A percentile compares a stretch with the other conserved stretches of the same genome.
Evolutionary conservation across 2,113 vertebrate species (phyloP).

Genomic region (Porphyrio hochstetteri): DNA sequence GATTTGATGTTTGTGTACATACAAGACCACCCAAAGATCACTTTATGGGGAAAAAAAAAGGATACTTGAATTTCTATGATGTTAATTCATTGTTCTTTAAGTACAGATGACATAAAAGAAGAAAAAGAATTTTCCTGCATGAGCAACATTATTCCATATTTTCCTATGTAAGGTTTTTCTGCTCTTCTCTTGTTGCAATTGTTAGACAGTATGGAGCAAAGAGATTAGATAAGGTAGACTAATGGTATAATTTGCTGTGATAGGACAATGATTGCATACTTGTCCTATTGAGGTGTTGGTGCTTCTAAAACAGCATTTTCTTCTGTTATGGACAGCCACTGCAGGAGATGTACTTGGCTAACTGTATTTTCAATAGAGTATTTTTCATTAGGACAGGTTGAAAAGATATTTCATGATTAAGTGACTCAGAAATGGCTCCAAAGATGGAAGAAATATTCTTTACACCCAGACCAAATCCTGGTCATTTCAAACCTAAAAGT

Average conservation of each 20-base stretch:
- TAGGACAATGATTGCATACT: constrained; percentile 18
- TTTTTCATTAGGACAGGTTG: constrained; percentile 15
- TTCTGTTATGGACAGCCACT: neutral
- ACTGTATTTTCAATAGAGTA: neutral
- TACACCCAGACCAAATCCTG: neutral
- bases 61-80: neutral
- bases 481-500: neutral
- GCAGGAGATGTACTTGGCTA: neutral
- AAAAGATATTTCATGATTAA: constrained; percentile 1
- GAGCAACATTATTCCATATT: neutral
- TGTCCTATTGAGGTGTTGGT: constrained; percentile 15
- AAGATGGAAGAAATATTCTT: neutral
- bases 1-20: neutral
- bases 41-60: accelerated
- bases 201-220: constrained; percentile 7
- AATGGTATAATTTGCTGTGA: constrained; percentile 39
- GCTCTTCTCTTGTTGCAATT: neutral
- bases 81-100: neutral
- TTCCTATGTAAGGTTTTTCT: neutral
- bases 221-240: constrained; percentile 38
- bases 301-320: constrained; percentile 11
- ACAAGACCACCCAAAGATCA: neutral
- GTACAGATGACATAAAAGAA: neutral
- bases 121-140: neutral
- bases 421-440: neutral